A percentile compares a stretch with the other conserved stretches of the same genome.
Evolutionary conservation across 1,140 invertebrate species (phyloP).

Genomic region (Pseudomyrmex gracilis): DNA sequence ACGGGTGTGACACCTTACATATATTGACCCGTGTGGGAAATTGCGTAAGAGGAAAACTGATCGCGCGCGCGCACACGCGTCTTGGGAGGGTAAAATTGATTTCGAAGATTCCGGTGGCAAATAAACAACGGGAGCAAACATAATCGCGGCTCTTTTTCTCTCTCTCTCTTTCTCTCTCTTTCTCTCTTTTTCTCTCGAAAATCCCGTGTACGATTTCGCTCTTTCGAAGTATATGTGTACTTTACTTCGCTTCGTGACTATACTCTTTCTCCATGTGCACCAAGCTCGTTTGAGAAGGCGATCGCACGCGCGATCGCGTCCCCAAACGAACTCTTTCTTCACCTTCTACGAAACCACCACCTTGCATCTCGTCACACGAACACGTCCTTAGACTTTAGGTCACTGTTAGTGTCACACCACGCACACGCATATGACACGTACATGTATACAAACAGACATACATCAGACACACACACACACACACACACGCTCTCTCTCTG

Average conservation of each 20-base stretch:
- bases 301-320: constrained; percentile 7
- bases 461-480: not conserved
- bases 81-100: not conserved
- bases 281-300: constrained; percentile 8
- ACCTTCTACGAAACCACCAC: not conserved
- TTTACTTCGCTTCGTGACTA: constrained; percentile 12
- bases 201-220: not conserved
- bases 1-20: no score
- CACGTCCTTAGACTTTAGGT: constrained; percentile 2
- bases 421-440: not conserved
- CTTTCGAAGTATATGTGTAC: not conserved
- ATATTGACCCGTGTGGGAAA: no score
- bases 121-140: not conserved
- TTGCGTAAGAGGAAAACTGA: constrained; percentile 1
- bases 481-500: not conserved
- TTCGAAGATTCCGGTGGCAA: not conserved
- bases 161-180: no score
- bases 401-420: constrained; percentile 4
- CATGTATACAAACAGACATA: not conserved
- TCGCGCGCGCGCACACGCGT: not conserved
- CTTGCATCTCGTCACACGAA: constrained; percentile 23
- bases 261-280: constrained; percentile 11
- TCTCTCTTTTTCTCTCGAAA: no score
- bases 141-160: no score
- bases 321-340: constrained; percentile 12